phyloP scores from a whole-genome alignment of 2,797 vertebrate genomes.

The Phrynocephalus guinanensis region DNA sequence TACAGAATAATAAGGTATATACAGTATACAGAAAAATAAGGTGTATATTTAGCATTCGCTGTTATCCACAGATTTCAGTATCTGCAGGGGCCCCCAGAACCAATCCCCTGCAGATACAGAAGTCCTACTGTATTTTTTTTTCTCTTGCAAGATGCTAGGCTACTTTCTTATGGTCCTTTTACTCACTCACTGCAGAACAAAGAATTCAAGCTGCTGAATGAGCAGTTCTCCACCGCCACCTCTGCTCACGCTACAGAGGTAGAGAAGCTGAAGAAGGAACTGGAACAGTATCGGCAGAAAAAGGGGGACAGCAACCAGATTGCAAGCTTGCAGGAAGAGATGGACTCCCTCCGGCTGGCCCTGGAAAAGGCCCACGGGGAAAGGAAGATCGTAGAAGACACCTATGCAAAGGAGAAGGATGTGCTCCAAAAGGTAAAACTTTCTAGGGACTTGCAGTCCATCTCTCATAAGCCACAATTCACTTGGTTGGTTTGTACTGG shows the following conservation, averaged over 20 bases:
- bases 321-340: conserved; percentile 83
- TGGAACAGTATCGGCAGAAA: conserved; percentile 78
- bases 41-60: too few relatives aligned
- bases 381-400: conserved; percentile 82
- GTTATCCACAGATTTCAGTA: too few relatives aligned
- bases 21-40: too few relatives aligned
- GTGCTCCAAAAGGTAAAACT: conserved; percentile 82
- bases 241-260: conserved; percentile 79
- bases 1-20: too few relatives aligned
- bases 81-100: too few relatives aligned
- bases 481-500: too few relatives aligned
- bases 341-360: conserved; percentile 81
- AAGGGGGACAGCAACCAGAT: conserved; percentile 72
- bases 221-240: conserved; percentile 79
- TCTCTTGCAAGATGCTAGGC: background rate
- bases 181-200: conserved; percentile 80
- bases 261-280: conserved; percentile 86
- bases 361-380: conserved; percentile 80
- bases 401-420: conserved; percentile 82
- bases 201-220: conserved; percentile 82
- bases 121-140: background rate
- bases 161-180: background rate
- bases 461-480: too few relatives aligned
- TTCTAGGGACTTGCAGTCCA: accelerated
- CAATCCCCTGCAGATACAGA: too few relatives aligned